phyloP scores from a whole-genome alignment of 2,888 invertebrate genomes.

The Amphipyra tragopoginis region DNA sequence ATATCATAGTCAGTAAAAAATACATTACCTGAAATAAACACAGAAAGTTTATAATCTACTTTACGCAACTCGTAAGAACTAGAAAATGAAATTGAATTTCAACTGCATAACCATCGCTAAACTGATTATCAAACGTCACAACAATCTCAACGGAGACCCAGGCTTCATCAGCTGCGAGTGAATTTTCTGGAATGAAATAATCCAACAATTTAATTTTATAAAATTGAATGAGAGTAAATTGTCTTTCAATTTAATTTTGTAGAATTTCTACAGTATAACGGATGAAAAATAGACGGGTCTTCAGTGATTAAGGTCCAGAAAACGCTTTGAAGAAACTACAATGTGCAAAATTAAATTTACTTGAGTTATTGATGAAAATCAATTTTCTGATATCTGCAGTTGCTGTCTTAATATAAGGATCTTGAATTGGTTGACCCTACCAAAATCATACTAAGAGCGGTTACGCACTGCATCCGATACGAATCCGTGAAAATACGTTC shows the following conservation, averaged over 20 bases:
- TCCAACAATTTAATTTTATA: slow-evolving; percentile 48
- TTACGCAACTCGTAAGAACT: background rate
- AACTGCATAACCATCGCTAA: slow-evolving; percentile 32
- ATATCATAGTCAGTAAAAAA: too few species aligned
- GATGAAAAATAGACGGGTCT: slow-evolving; percentile 22
- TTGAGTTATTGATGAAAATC: too few species aligned
- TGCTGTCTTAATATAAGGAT: too few species aligned
- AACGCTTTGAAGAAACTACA: background rate
- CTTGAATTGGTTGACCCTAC: too few species aligned
- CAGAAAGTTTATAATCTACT: too few species aligned
- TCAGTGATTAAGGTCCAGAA: background rate
- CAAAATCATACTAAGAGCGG: too few species aligned
- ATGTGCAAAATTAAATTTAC: too few species aligned
- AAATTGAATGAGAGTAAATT: slow-evolving; percentile 49
- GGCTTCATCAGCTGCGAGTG: slow-evolving; percentile 3
- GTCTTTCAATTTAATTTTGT: slow-evolving; percentile 47
- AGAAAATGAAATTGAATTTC: slow-evolving; percentile 30
- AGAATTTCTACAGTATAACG: slow-evolving; percentile 22
- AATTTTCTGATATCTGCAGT: too few species aligned
- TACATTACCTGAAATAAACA: too few species aligned
- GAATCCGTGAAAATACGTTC: too few species aligned
- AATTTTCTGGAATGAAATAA: slow-evolving; percentile 48
- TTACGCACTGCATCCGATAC: too few species aligned
- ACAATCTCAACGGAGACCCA: slow-evolving; percentile 22
- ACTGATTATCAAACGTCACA: slow-evolving; percentile 33